phyloP scores from a whole-genome alignment of 2,797 vertebrate genomes.

The Sebastes ruberrimus region DNA sequence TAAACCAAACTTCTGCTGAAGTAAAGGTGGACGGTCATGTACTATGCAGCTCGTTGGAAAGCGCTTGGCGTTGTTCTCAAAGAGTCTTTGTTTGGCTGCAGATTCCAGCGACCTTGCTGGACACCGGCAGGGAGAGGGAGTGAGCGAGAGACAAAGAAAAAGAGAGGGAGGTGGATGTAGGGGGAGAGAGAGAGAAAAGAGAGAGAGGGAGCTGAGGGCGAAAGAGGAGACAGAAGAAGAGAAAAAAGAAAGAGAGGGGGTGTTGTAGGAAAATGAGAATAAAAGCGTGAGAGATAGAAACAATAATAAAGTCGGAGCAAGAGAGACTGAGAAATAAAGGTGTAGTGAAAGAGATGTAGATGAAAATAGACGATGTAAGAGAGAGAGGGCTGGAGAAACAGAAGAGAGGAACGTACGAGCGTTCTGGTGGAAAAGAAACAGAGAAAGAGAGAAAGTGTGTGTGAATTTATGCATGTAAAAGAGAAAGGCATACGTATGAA shows the following conservation, averaged over 20 bases:
- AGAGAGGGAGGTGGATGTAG: conserved; percentile 37
- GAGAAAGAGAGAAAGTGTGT: background rate
- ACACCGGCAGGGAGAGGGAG: conserved; percentile 41
- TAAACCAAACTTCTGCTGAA: background rate
- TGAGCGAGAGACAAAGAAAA: conserved; percentile 46
- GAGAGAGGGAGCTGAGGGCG: conserved; percentile 2
- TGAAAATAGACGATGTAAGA: conserved; percentile 21
- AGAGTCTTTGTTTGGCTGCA: conserved; percentile 74
- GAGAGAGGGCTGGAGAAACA: background rate
- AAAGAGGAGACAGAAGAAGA: conserved; percentile 15
- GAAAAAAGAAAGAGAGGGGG: background rate
- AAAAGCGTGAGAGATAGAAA: background rate
- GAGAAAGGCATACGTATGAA: background rate
- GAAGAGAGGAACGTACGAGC: background rate
- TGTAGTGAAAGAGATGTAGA: conserved; percentile 10
- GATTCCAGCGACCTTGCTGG: conserved; percentile 71
- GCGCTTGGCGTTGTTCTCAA: conserved; percentile 62
- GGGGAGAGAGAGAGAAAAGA: background rate
- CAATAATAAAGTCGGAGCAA: background rate
- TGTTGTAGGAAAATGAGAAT: background rate
- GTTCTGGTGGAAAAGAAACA: background rate
- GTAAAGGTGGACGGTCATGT: conserved; percentile 11
- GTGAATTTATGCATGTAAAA: background rate
- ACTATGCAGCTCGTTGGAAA: conserved; percentile 37
- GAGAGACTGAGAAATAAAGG: conserved; percentile 12